Base-by-base conservation (phyloP, 1,140 invertebrate species). In the Drepana arcuata region DNA sequence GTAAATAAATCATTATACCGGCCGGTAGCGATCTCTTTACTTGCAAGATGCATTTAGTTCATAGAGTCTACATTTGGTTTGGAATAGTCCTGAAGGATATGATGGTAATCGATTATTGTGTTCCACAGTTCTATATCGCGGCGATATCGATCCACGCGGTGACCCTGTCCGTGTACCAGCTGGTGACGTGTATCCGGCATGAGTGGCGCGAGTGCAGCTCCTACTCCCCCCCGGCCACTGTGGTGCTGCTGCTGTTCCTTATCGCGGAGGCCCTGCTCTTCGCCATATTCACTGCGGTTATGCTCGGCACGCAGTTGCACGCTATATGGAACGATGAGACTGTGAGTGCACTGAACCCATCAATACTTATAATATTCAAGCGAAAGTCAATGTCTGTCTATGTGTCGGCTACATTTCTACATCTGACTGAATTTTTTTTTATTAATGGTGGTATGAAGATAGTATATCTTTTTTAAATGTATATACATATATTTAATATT, bases 261-360 rank as follows among this genome's bases (percentile, higher is more conserved):
- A 93, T 97, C 14, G 98, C 99, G 67, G 98, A 99, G 84, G 94
- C 95, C 0, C 85, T 99, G 13, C 86, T 99, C 10, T 99, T 99
- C 86, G 95, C 97, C 9, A 97, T 99, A 52, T 99, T 99, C 82
- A 99, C 98, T 2, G 91, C 92, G 15, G 96, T 99, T 5, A 99
- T 99, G 98, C 90, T 98, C 58, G 93, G 93, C 16, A 96, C 96
- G 1, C 96, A 99, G 81, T 79, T 99, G n/a, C 95, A 96, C 72
- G 96, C 97, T 7, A 99, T 99, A 65, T 98, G 96, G 88, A 95
- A 95, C 68, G 98, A 99, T 85, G 96, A 99, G 87, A 99, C 98
- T 50, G 96, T 96, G 84, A 73, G 85, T 83, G n/a, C n/a, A 34
- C 16, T 16, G 7, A 10, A 16, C 16, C 14, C 16, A n/a, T n/a